Base-by-base conservation (phyloP, 2,797 vertebrate species). In the Diplodus puntazzo region DNA sequence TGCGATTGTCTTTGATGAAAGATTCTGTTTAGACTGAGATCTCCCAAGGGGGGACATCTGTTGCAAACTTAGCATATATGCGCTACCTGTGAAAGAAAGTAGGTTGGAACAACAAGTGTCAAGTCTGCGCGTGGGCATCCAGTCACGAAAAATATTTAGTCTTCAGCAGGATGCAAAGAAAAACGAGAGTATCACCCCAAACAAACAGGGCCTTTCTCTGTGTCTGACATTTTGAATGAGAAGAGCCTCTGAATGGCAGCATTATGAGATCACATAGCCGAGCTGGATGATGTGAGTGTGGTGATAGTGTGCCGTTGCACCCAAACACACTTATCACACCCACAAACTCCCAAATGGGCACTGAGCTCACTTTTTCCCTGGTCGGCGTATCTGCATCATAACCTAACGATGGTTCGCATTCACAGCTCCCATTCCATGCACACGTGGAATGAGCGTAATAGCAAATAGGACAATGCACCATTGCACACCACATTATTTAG, bases 1-100 rank as follows among this genome's bases (percentile, higher is more conserved):
- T 75, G 83, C 48, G 46, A 85, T 89, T 87, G 88, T 90, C 93
- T 94, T 93, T 94, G 92, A 94, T 94, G 88, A 93, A 91, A 75
- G 87, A 92, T 93, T 94, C 92, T 90, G 88, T 92, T 93, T 93
- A 74, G 90, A 88, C 85, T 88, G 61, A 0, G 18, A 57, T 75
- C 75, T 34, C 91, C 91, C 62, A 49, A 25, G 49, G 80, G 73
- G 68, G 23, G 78, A 66, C 88, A 89, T 92, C 91, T 92, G 91
- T 89, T 88, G 80, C 87, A 69, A 68, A 84, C 75, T 80, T 83
- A 58, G 84, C 82, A 77, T 77, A 70, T 60, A 64, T 73, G 25
- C 70, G 69, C 77, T 83, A 93, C 91, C 91, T 93, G 87, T 63
- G 72, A 80, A 69, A 43, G 70, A 78, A 87, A 87, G 81, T 82